Base-by-base conservation (phyloP, 2,888 invertebrate genomes). In the Ypsolopha sequella region DNA sequence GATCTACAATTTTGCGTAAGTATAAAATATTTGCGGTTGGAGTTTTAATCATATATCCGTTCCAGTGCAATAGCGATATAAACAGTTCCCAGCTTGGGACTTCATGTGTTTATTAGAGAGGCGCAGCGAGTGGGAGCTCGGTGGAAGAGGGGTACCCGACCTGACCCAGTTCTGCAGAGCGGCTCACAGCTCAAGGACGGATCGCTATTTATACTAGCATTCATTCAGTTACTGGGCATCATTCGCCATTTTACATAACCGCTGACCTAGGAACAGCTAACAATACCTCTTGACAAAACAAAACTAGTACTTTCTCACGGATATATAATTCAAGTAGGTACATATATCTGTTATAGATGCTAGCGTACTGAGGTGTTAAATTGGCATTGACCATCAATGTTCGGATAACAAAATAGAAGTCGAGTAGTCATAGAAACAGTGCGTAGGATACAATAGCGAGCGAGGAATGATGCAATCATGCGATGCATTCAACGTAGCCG, bases 101-200 rank as follows among this genome's bases (percentile, higher is more conserved):
- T 24, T 24, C 24, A 24, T 24, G 39, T n/a, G 39, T 39, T n/a
- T n/a, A 39, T n/a, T n/a, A 43, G 11, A 43, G 14, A 43, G 14
- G 46, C 7, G 46, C 34, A 36, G 36, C 14, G 34, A 14, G 47
- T 34, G 54, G 56, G 34, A 14, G 6, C 46, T 39, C 35, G 53
- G 52, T 54, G 55, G 38, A 52, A 11, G 43, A 36, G 65, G 66
- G 69, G 70, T 74, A 70, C 71, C 74, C 66, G 71, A 69, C 64
- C 65, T 85, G 85, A 84, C 85, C 85, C 71, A 85, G 80, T 80
- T 86, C 71, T 76, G 75, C 69, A 66, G 65, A 80, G 76, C 75
- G 66, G 57, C 24, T 24, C 24, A 24, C 70, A 70, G 73, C 85
- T 82, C 85, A 86, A 86, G 85, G 86, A 84, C 86, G 76, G 75